These are phyloP conservation scores for Cygnus buccinator DNA, from an alignment of 2,113 vertebrate species.

Conservation along the genomic window DNA sequence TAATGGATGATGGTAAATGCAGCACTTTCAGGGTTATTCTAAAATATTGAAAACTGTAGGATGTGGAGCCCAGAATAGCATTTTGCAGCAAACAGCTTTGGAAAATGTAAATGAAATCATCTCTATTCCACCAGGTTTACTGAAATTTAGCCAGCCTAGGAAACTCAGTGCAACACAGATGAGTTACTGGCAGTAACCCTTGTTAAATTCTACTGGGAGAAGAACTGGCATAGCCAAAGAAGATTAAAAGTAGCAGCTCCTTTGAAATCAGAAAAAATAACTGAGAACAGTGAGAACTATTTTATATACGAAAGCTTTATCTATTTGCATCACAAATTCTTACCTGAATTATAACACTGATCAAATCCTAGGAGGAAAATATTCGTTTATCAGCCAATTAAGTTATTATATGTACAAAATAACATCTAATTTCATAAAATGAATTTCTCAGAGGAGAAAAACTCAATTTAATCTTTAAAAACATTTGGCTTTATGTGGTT, in stretches of 20 bases:
- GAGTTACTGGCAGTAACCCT: neutral
- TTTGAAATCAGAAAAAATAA: neutral
- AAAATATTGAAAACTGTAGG: neutral
- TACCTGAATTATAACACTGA: neutral
- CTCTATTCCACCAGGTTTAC: neutral
- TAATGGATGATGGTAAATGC: neutral
- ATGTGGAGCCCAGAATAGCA: neutral
- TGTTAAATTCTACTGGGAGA: neutral
- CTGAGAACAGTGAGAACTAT: neutral
- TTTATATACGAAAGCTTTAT: neutral
- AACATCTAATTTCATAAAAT: neutral
- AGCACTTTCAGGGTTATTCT: neutral
- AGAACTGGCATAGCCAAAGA: neutral
- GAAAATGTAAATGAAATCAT: neutral
- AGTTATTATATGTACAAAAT: slow-evolving; percentile 6
- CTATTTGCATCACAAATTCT: neutral
- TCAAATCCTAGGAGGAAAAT: neutral
- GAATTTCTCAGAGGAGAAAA: neutral
- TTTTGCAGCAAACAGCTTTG: neutral
- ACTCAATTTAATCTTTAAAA: slow-evolving; percentile 15
- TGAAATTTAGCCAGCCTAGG: neutral
- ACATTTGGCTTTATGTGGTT: neutral
- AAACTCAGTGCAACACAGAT: neutral
- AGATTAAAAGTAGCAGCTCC: neutral
- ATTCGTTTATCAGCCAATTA: slow-evolving; percentile 6